Evolutionary conservation across 2,888 invertebrate genomes (phyloP).

Genomic region (Theretra japonica): DNA sequence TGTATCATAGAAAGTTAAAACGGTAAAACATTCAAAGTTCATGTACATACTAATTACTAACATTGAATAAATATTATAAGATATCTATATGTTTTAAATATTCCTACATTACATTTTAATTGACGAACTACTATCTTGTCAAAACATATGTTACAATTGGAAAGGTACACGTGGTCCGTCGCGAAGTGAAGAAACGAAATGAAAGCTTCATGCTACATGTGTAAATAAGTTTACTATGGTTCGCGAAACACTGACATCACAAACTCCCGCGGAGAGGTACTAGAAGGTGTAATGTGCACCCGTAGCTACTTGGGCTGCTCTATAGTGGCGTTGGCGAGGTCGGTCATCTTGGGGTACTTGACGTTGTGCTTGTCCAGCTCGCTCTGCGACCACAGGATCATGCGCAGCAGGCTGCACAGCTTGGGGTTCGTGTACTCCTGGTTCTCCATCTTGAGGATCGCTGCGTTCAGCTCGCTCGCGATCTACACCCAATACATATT

Average conservation of each 20-base stretch:
- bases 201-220: neutral
- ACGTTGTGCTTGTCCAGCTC: conserved; percentile 97
- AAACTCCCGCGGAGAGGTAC: conserved; percentile 19
- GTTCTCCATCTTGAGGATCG: conserved; percentile 97
- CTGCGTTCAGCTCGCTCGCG: conserved; percentile 98
- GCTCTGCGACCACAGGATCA: conserved; percentile 98
- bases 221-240: neutral
- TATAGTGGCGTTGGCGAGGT: conserved; percentile 93
- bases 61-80: conserved; percentile 7
- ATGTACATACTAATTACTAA: neutral
- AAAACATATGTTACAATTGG: neutral
- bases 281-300: conserved; percentile 7
- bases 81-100: conserved; percentile 12
- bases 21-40: neutral
- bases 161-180: neutral
- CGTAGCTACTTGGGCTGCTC: conserved; percentile 87
- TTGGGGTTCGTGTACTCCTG: conserved; percentile 96
- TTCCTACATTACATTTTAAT: conserved; percentile 11
- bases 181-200: neutral
- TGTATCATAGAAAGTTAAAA: neutral
- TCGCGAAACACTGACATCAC: conserved; percentile 14
- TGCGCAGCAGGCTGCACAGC: conserved; percentile 94
- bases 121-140: conserved; percentile 13
- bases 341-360: conserved; percentile 98
- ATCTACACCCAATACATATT: conserved; percentile 83